Evolutionary conservation across 2,888 invertebrate genomes (phyloP).

Genomic region (Metellina segmentata): DNA sequence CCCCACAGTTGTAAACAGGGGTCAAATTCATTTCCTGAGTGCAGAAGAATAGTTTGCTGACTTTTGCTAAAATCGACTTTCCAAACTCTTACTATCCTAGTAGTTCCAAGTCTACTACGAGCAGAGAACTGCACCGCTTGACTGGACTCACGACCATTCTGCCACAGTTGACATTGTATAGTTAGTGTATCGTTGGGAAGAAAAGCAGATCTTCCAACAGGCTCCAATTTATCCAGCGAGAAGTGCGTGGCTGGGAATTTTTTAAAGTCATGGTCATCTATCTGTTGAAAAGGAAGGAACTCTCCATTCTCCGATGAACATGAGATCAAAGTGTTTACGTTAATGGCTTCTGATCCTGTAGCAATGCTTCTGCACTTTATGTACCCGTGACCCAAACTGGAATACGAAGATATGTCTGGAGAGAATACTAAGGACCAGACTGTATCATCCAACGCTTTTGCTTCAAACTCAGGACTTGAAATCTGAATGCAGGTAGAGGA

Average conservation of each 20-base stretch:
- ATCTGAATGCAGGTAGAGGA: background rate
- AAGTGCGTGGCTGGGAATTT: background rate
- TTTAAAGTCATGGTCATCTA: background rate
- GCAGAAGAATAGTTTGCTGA: background rate
- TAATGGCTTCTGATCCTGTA: background rate
- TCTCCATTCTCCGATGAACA: background rate
- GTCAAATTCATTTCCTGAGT: background rate
- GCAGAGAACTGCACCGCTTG: background rate
- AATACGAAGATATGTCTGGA: background rate
- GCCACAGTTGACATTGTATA: background rate
- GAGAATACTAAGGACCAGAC: background rate
- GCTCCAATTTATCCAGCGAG: background rate
- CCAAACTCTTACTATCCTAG: background rate
- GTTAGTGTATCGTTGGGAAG: background rate
- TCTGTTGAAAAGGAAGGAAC: background rate
- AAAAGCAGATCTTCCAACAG: background rate
- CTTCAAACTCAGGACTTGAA: background rate
- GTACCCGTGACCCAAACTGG: background rate
- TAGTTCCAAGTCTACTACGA: background rate
- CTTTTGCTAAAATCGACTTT: background rate
- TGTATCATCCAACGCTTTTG: background rate
- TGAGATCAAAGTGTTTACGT: background rate
- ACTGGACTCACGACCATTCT: background rate
- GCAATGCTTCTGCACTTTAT: background rate
- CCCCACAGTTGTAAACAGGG: background rate